Conservation (phyloP, 2,113 vertebrate genomes). For the Guaruba guarouba region DNA sequence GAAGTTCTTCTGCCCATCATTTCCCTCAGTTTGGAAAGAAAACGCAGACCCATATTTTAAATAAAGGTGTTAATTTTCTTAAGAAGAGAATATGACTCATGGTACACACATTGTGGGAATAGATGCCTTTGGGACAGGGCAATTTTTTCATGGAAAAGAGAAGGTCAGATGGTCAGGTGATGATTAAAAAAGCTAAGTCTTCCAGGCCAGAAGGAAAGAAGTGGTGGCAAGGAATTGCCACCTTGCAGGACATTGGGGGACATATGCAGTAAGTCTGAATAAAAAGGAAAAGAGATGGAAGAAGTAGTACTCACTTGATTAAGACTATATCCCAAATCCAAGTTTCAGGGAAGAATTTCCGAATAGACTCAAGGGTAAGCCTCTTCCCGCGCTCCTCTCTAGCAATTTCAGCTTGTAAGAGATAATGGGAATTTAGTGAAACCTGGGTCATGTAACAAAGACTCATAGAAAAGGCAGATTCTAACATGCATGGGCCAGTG, state of each 20-base stretch:
- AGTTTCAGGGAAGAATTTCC: slow-evolving; percentile 82
- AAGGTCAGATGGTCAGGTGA: neutral
- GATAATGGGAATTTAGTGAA: neutral
- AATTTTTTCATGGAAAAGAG: neutral
- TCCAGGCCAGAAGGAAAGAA: neutral
- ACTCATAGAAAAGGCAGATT: neutral
- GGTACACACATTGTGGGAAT: neutral
- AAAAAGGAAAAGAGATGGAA: neutral
- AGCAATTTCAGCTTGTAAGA: neutral
- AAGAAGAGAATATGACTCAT: neutral
- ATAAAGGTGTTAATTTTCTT: neutral
- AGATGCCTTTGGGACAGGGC: neutral
- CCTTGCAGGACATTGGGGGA: neutral
- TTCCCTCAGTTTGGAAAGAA: neutral
- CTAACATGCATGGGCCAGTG: neutral
- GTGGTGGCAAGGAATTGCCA: neutral
- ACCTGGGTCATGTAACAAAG: neutral
- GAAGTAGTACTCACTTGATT: slow-evolving; percentile 74
- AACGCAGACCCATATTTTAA: neutral
- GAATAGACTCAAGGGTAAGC: slow-evolving; percentile 50
- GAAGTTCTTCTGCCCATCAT: neutral
- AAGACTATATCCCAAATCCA: slow-evolving; percentile 85
- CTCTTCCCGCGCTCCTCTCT: neutral
- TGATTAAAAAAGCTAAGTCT: neutral
- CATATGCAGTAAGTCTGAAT: neutral